Evolutionary conservation across 2,888 invertebrate genomes (phyloP).

Genomic region (Anticlea derivata): DNA sequence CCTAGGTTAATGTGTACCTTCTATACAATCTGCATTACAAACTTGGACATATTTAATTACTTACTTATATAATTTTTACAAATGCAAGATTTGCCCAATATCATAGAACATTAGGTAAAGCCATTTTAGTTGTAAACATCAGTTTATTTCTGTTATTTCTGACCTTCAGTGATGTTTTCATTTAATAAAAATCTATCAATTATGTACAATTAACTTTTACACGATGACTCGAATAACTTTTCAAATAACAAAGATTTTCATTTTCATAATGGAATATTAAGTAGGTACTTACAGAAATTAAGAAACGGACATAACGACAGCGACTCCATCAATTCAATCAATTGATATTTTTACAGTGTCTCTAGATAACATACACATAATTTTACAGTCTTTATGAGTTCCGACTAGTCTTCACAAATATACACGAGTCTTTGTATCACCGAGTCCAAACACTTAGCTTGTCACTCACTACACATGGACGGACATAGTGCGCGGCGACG

Average conservation of each 20-base stretch:
- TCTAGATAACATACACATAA: constrained; percentile 20
- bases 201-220: constrained; percentile 6
- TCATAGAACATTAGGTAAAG: constrained; percentile 14
- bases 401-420: constrained; percentile 43
- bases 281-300: constrained; percentile 16
- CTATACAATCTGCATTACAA: constrained; percentile 11
- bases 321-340: constrained; percentile 10
- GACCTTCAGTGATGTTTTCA: not conserved
- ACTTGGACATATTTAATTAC: constrained; percentile 6
- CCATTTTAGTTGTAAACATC: constrained; percentile 11
- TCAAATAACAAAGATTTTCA: not conserved
- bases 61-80: constrained; percentile 10
- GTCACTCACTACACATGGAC: constrained; percentile 87
- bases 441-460: constrained; percentile 49
- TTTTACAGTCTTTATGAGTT: constrained; percentile 43
- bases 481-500: constrained; percentile 88
- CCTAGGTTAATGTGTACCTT: constrained; percentile 19
- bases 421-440: constrained; percentile 40
- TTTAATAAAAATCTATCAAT: not conserved
- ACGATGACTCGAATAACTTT: constrained; percentile 23
- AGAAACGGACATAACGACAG: constrained; percentile 4
- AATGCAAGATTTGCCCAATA: constrained; percentile 16
- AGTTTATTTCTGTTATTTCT: not conserved
- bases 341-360: constrained; percentile 24
- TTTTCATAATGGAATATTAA: constrained; percentile 1